phyloP scores from a whole-genome alignment of 2,888 invertebrate genomes.

The Poecilobothrus nobilitatus region DNA sequence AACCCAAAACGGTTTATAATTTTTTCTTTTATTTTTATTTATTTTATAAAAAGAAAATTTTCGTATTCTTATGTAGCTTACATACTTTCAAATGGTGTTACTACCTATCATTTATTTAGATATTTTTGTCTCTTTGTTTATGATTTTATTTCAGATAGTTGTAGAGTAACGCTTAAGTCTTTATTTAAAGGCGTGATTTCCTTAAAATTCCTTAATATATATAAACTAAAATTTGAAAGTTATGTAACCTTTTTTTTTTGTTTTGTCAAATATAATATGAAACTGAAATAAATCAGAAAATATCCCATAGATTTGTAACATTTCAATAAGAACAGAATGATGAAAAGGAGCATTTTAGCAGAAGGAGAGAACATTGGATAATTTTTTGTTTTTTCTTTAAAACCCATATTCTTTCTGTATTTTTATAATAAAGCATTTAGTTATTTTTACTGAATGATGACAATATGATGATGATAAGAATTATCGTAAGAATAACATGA shows the following conservation, averaged over 20 bases:
- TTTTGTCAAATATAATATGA: not conserved
- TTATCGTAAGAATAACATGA: no score
- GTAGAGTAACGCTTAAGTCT: not conserved
- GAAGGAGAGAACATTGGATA: not conserved
- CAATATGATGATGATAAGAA: not conserved
- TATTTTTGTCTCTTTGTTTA: not conserved
- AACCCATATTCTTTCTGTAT: not conserved
- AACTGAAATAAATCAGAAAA: no score
- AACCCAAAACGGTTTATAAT: not conserved
- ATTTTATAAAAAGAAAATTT: not conserved
- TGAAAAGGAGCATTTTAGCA: not conserved
- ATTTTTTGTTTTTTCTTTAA: not conserved
- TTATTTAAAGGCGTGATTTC: not conserved
- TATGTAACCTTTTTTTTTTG: not conserved
- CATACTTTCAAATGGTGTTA: not conserved
- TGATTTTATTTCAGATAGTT: not conserved
- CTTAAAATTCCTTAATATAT: not conserved
- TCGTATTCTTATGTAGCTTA: not conserved
- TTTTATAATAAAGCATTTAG: no score
- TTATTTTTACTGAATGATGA: not conserved
- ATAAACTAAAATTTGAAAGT: no score
- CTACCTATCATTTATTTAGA: not conserved
- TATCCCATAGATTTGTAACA: no score
- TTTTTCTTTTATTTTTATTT: not conserved
- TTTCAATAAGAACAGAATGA: not conserved